These are phyloP conservation scores for Sardinella longiceps DNA, from an alignment of 2,797 vertebrate genomes.

Conservation along the genomic window DNA sequence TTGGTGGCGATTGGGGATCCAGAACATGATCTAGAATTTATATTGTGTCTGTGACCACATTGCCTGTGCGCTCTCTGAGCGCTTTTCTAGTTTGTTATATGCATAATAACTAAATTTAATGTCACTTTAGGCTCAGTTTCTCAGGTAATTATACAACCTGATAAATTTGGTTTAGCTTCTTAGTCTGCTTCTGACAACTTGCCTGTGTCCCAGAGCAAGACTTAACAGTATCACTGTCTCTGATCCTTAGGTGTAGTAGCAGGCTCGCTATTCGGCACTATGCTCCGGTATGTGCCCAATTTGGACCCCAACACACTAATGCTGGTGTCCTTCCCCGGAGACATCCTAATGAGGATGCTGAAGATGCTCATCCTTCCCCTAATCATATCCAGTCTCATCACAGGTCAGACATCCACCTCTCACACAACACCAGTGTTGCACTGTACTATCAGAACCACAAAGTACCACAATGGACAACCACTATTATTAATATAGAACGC, in stretches of 20 bases:
- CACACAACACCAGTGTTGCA: background rate
- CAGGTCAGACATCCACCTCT: constrained; percentile 59
- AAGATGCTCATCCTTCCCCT: constrained; percentile 87
- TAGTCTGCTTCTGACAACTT: background rate
- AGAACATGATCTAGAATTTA: too few relatives aligned
- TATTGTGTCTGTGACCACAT: too few relatives aligned
- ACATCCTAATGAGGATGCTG: constrained; percentile 86
- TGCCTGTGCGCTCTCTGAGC: too few relatives aligned
- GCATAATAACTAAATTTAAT: too few relatives aligned
- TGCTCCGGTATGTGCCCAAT: constrained; percentile 75
- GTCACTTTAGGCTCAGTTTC: background rate
- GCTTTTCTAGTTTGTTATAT: too few relatives aligned
- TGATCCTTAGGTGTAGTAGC: constrained; percentile 73
- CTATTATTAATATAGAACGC: too few relatives aligned
- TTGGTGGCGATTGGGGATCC: too few relatives aligned
- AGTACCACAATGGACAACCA: too few relatives aligned
- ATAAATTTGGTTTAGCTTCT: too few relatives aligned
- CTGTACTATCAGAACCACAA: background rate
- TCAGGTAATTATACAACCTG: too few relatives aligned
- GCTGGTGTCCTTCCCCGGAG: constrained; percentile 82
- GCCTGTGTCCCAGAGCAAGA: background rate
- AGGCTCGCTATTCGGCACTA: constrained; percentile 73
- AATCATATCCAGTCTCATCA: constrained; percentile 85
- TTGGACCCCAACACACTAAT: constrained; percentile 67
- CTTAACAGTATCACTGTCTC: background rate